Percentiles rank a stretch among this genome's conserved stretches.
phyloP scores from a whole-genome alignment of 2,888 invertebrate genomes.

The Tortricodes alternella region DNA sequence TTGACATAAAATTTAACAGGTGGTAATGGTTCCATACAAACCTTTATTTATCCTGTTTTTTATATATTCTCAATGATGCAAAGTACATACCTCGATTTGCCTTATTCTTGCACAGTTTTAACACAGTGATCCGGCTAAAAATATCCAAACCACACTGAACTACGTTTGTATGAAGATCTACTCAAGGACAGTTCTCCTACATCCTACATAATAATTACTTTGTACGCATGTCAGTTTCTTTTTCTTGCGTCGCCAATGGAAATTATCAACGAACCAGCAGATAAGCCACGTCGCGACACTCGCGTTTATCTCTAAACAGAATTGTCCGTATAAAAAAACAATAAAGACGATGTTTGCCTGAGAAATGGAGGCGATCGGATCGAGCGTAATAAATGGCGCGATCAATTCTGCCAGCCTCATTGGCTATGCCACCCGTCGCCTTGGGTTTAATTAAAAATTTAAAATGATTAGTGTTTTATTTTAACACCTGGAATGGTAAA shows the following conservation, averaged over 20 bases:
- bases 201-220: too few relatives aligned
- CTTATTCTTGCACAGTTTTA: too few relatives aligned
- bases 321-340: constrained; percentile 27
- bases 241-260: background rate
- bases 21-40: too few relatives aligned
- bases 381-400: constrained; percentile 17
- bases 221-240: too few relatives aligned
- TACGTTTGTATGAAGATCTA: too few relatives aligned
- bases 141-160: too few relatives aligned
- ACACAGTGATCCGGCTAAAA: too few relatives aligned
- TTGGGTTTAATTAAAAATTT: constrained; percentile 25
- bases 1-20: too few relatives aligned
- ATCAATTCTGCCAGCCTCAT: constrained; percentile 15
- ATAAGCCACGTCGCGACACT: constrained; percentile 5
- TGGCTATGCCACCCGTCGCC: constrained; percentile 11
- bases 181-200: too few relatives aligned
- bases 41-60: too few relatives aligned
- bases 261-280: background rate
- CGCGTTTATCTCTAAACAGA: constrained; percentile 2
- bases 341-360: constrained; percentile 10
- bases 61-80: too few relatives aligned
- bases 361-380: constrained; percentile 15
- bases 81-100: too few relatives aligned
- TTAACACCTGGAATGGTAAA: background rate
- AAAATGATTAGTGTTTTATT: constrained; percentile 24